Evolutionary conservation across 2,888 invertebrate species (phyloP).

Genomic region (Andrena hattorfiana): DNA sequence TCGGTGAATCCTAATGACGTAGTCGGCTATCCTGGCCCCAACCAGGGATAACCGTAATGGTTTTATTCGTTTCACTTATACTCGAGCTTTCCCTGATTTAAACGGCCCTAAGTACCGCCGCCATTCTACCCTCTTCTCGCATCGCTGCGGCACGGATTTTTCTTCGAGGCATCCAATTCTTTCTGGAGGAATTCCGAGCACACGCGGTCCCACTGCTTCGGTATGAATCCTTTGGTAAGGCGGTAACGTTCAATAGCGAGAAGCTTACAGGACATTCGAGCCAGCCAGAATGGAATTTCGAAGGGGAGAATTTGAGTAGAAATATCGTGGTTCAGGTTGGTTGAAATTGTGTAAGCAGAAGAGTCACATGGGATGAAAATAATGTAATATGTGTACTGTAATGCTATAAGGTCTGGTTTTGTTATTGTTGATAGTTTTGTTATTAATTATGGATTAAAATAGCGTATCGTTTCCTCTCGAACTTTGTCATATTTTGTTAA

Average conservation of each 20-base stretch:
- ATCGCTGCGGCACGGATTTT: slow-evolving; percentile 27
- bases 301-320: background rate
- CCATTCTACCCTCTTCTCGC: slow-evolving; percentile 2
- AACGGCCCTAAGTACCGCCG: slow-evolving; percentile 32
- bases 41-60: slow-evolving; percentile 76
- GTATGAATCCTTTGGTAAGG: slow-evolving; percentile 5
- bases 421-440: too few relatives aligned
- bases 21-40: slow-evolving; percentile 72
- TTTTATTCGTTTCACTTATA: slow-evolving; percentile 80
- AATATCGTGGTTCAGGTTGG: background rate
- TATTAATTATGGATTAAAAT: too few relatives aligned
- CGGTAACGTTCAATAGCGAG: slow-evolving; percentile 5
- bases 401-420: too few relatives aligned
- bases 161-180: slow-evolving; percentile 20
- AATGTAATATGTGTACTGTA: too few relatives aligned
- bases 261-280: slow-evolving; percentile 5
- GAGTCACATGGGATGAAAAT: too few relatives aligned
- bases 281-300: background rate
- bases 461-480: too few relatives aligned
- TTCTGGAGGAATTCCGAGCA: slow-evolving; percentile 17
- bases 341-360: too few relatives aligned
- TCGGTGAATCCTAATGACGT: slow-evolving; percentile 76
- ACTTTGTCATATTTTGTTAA: too few relatives aligned
- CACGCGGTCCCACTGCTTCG: background rate
- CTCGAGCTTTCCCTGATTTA: slow-evolving; percentile 67